phyloP scores from a whole-genome alignment of 2,797 vertebrate genomes.

The Sebastes cheni region DNA sequence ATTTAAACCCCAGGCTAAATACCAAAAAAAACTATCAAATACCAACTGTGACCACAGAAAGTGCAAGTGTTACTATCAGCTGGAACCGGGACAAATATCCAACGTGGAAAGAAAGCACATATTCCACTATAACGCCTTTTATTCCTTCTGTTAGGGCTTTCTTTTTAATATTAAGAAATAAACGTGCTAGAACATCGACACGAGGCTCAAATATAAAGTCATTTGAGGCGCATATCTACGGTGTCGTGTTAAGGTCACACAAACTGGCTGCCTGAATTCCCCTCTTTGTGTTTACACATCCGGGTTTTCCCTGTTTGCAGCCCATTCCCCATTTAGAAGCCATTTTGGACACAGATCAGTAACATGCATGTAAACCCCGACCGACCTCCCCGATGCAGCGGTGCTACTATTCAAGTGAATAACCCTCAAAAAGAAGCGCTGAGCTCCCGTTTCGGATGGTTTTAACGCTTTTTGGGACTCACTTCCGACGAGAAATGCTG shows the following conservation, averaged over 20 bases:
- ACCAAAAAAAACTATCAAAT: slow-evolving; percentile 18
- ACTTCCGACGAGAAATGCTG: slow-evolving; percentile 48
- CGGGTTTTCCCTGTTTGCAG: slow-evolving; percentile 89
- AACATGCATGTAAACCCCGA: slow-evolving; percentile 80
- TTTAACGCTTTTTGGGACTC: slow-evolving; percentile 9
- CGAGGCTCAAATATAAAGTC: not conserved
- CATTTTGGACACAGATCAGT: slow-evolving; percentile 93
- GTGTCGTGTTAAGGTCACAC: slow-evolving; percentile 76
- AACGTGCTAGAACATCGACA: not conserved
- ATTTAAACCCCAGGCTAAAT: not conserved
- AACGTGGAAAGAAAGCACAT: slow-evolving; percentile 11
- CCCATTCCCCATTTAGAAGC: slow-evolving; percentile 88
- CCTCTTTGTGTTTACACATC: slow-evolving; percentile 93
- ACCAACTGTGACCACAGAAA: slow-evolving; percentile 50
- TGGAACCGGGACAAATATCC: slow-evolving; percentile 21
- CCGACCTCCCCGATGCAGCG: slow-evolving; percentile 78
- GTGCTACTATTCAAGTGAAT: slow-evolving; percentile 61
- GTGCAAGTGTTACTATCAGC: slow-evolving; percentile 47
- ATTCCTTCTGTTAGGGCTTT: not conserved
- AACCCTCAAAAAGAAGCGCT: slow-evolving; percentile 41
- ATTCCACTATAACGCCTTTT: not conserved
- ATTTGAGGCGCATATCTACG: slow-evolving; percentile 25
- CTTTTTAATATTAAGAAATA: not conserved
- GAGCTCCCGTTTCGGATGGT: slow-evolving; percentile 13
- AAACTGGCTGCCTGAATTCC: slow-evolving; percentile 73